phyloP scores from a whole-genome alignment of 2,888 invertebrate genomes.

The Brachyptera putata region DNA sequence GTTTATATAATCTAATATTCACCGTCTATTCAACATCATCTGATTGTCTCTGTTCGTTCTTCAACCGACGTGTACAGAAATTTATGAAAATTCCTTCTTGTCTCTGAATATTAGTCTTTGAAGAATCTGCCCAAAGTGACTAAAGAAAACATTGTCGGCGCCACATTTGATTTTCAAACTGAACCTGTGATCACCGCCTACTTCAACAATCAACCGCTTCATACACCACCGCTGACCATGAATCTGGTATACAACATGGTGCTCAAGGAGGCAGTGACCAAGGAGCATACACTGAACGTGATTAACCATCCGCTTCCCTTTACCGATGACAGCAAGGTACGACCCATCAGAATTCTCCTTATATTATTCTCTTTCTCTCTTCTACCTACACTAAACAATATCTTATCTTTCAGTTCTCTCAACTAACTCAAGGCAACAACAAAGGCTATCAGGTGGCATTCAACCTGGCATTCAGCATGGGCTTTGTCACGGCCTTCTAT shows the following conservation, averaged over 20 bases:
- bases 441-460: slow-evolving; percentile 57
- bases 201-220: slow-evolving; percentile 77
- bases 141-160: slow-evolving; percentile 49
- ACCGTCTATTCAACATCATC: no score
- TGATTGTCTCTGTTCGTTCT: no score
- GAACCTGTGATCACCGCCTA: slow-evolving; percentile 48
- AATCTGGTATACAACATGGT: slow-evolving; percentile 60
- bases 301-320: slow-evolving; percentile 67
- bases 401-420: slow-evolving; percentile 38
- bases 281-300: slow-evolving; percentile 44
- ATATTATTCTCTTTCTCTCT: no score
- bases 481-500: slow-evolving; percentile 62
- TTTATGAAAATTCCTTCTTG: no score
- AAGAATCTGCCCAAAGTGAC: slow-evolving; percentile 6
- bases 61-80: no score
- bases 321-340: slow-evolving; percentile 53
- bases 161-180: slow-evolving; percentile 47
- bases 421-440: slow-evolving; percentile 41
- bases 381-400: no score
- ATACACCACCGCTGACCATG: slow-evolving; percentile 64
- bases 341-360: no score
- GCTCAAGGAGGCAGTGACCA: slow-evolving; percentile 46
- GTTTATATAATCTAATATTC: no score
- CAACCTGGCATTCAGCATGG: slow-evolving; percentile 68
- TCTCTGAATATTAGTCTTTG: slow-evolving; percentile 26